Evolutionary conservation across 2,797 vertebrate species (phyloP), one percentile per base, ranked within the genome.

Genomic region (Heliangelus exortis): DNA sequence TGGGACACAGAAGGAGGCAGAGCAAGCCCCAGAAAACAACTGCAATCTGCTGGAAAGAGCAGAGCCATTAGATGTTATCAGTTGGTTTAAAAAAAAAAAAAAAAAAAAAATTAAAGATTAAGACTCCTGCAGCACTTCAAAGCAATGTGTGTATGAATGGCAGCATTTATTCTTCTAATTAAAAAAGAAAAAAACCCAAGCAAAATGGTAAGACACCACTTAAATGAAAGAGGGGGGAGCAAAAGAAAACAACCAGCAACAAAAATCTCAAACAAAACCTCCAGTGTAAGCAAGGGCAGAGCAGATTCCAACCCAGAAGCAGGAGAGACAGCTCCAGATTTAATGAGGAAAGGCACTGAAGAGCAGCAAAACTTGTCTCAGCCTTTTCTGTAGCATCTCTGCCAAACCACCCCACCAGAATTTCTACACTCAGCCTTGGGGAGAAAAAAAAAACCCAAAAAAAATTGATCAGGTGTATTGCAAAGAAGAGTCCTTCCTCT

Each of bases 101-200:
- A 71, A 39, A 36, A 34, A 31, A 39, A 31, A 34, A 82, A 71
- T 34, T 31, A 39, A 73, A 90, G 54, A 50, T 22, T 76, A 69
- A 78, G 83, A 55, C 95, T 92, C 91, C 84, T 91, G 23, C 54
- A 50, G 76, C 89, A 93, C 94, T 96, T 96, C 96, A 96, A 96
- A 95, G 94, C 84, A 89, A 85, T 89, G 26, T 85, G 89, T 39
- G 81, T 90, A 87, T 95, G 94, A 95, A 95, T 96, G 90, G 75
- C 65, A 92, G 89, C 84, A 91, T 85, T 95, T 95, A 68, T 92
- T 90, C 94, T 89, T 62, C 94, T 94, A 93, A 95, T 94, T 96
- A 96, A 95, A 91, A 83, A 87, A 86, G 34, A 53, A 34, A 4
- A 77, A 76, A 91, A 94, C 87, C 73, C 62, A 69, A 95, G 90